Evolutionary conservation across 2,888 invertebrate species (phyloP).

Genomic region (Trichogramma dendrolimi): DNA sequence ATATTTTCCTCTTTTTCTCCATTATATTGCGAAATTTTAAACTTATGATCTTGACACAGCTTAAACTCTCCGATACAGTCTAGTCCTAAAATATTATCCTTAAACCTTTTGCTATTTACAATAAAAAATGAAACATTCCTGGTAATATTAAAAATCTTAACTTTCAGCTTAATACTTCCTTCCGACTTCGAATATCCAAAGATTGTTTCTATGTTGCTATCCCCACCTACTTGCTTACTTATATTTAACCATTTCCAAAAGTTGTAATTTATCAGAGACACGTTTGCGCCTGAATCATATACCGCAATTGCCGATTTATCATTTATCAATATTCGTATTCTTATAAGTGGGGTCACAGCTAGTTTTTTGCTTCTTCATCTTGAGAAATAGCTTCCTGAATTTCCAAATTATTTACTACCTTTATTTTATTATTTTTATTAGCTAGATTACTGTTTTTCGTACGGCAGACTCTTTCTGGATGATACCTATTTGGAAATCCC

Average conservation of each 20-base stretch:
- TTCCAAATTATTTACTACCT: slow-evolving; percentile 7
- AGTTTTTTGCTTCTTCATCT: slow-evolving; percentile 18
- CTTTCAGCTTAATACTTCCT: neutral
- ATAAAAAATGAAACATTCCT: neutral
- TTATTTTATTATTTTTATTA: slow-evolving; percentile 16
- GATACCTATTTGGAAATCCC: slow-evolving; percentile 23
- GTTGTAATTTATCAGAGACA: slow-evolving; percentile 21
- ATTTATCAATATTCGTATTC: slow-evolving; percentile 19
- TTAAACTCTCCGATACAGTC: too few relatives aligned
- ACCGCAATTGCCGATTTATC: slow-evolving; percentile 12
- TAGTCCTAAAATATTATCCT: too few relatives aligned
- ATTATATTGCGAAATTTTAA: too few relatives aligned
- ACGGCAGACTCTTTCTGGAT: slow-evolving; percentile 18
- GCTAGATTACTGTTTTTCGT: slow-evolving; percentile 11
- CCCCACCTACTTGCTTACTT: slow-evolving; percentile 12
- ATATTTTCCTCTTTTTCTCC: neutral
- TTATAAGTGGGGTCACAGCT: slow-evolving; percentile 21
- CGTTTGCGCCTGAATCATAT: slow-evolving; percentile 26
- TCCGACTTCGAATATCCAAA: slow-evolving; percentile 1
- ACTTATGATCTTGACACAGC: too few relatives aligned
- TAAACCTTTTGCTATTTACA: neutral
- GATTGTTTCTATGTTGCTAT: neutral
- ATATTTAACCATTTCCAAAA: slow-evolving; percentile 18
- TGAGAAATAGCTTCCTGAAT: neutral
- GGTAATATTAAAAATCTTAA: neutral